phyloP scores from a whole-genome alignment of 1,140 invertebrate genomes.

The Oreohelix idahoensis region DNA sequence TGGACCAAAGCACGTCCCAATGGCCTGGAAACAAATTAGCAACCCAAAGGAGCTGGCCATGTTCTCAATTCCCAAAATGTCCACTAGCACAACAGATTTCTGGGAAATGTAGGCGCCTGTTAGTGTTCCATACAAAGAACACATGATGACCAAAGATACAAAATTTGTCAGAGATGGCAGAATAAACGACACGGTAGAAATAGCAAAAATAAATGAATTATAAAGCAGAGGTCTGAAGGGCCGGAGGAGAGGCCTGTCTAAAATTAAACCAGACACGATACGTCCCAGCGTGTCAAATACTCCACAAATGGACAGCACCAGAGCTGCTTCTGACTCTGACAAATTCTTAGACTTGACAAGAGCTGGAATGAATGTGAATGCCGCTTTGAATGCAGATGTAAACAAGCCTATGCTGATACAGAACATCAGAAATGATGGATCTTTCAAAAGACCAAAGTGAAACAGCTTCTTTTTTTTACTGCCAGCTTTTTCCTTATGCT shows the following conservation, averaged over 20 bases:
- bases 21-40: constrained; percentile 91
- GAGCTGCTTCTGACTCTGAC: constrained; percentile 49
- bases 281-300: constrained; percentile 55
- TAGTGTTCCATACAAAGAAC: constrained; percentile 54
- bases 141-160: constrained; percentile 42
- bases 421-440: constrained; percentile 55
- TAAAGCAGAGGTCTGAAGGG: constrained; percentile 53
- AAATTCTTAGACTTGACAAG: constrained; percentile 53
- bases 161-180: constrained; percentile 51
- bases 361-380: constrained; percentile 60
- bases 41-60: constrained; percentile 94
- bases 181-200: constrained; percentile 50
- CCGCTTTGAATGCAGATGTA: constrained; percentile 54
- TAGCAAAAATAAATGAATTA: constrained; percentile 54
- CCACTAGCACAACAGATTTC: constrained; percentile 91
- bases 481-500: background rate
- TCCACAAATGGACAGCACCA: constrained; percentile 54
- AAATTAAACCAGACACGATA: constrained; percentile 50
- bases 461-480: constrained; percentile 41
- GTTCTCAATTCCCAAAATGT: constrained; percentile 92
- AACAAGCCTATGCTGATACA: constrained; percentile 58
- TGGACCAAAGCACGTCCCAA: constrained; percentile 87
- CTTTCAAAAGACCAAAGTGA: constrained; percentile 55
- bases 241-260: constrained; percentile 52
- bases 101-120: constrained; percentile 81